phyloP scores from a whole-genome alignment of 2,888 invertebrate genomes.

The Ornithoptera priamus region DNA sequence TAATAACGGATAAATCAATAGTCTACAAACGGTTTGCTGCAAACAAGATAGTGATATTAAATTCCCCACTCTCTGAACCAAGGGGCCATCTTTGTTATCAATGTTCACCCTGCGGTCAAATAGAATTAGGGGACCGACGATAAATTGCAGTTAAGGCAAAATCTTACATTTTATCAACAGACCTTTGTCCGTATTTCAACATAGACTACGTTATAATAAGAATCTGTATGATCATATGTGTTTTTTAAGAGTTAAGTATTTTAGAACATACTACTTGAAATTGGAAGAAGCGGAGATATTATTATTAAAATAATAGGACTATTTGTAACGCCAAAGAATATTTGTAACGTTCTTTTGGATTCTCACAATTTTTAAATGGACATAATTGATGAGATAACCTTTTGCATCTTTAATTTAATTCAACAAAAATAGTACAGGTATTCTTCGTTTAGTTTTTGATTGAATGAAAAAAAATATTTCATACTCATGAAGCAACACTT shows the following conservation, averaged over 20 bases:
- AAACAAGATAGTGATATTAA: constrained; percentile 62
- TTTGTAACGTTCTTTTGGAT: neutral
- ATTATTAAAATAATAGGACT: no score
- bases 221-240: no score
- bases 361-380: neutral
- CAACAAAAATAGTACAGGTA: no score
- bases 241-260: no score
- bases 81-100: constrained; percentile 40
- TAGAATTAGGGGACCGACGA: constrained; percentile 48
- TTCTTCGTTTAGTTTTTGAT: no score
- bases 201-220: neutral
- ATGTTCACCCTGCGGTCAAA: constrained; percentile 44
- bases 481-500: no score
- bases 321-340: no score
- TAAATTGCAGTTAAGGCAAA: constrained; percentile 32
- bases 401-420: no score
- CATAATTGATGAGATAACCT: no score
- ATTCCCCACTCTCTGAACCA: constrained; percentile 48
- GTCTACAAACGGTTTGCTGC: constrained; percentile 34
- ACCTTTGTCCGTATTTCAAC: constrained; percentile 9
- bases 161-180: constrained; percentile 16
- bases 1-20: constrained; percentile 24
- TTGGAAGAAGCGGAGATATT: no score
- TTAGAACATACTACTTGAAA: no score
- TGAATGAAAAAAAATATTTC: no score